Conservation (phyloP, 2,113 vertebrate species). For the Rhipidura dahli region DNA sequence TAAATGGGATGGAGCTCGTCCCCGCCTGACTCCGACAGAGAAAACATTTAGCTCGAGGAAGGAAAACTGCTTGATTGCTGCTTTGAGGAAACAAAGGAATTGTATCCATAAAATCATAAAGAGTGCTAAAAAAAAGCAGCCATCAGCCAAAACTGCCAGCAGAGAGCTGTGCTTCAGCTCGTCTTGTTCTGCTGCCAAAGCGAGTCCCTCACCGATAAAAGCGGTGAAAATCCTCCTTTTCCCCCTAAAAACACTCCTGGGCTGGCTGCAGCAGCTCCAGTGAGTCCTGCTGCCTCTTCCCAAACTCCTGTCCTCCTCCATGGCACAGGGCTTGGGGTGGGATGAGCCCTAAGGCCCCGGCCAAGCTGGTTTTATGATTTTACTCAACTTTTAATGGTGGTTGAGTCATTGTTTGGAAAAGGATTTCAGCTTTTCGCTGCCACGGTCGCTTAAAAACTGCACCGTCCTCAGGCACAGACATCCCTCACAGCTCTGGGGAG, state of each 20-base stretch:
- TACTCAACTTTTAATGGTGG: neutral
- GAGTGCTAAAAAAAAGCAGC: slow-evolving; percentile 28
- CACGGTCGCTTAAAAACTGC: neutral
- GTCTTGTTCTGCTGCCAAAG: neutral
- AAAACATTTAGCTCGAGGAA: neutral
- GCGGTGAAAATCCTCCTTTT: neutral
- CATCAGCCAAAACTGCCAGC: neutral
- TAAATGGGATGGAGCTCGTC: neutral
- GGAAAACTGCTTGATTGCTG: neutral
- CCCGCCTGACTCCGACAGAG: neutral
- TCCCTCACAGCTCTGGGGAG: neutral
- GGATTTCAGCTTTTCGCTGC: neutral
- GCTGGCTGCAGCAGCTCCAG: neutral
- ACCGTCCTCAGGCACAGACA: neutral
- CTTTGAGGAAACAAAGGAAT: neutral
- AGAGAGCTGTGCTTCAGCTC: neutral
- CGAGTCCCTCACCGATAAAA: neutral
- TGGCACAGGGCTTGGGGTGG: neutral
- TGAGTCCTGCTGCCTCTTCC: neutral
- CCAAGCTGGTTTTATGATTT: neutral
- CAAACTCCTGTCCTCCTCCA: too few species aligned
- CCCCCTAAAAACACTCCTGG: fast-evolving
- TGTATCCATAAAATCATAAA: slow-evolving; percentile 7
- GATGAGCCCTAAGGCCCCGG: neutral
- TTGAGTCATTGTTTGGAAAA: neutral